Conservation (phyloP, 37 sponge, comb jelly and placozoan species). For the Hexactinellida sp. region DNA sequence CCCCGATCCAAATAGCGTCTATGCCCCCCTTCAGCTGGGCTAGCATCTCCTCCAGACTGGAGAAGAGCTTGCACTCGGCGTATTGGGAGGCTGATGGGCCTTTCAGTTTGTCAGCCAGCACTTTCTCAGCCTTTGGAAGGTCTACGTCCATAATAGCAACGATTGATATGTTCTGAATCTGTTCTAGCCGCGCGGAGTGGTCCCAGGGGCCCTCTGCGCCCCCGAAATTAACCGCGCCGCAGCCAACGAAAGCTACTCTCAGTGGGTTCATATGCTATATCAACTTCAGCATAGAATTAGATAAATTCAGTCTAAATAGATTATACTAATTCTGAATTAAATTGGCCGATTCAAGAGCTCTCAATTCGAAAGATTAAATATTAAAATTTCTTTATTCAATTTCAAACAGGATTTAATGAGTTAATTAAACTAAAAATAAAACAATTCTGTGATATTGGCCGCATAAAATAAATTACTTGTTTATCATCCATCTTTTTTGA, state of each 20-base stretch:
- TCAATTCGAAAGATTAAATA: too few species aligned
- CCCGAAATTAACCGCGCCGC: constrained; percentile 76
- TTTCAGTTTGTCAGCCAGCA: constrained; percentile 30
- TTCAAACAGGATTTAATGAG: too few species aligned
- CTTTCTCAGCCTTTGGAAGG: constrained; percentile 26
- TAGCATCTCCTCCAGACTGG: constrained; percentile 8
- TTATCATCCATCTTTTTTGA: too few species aligned
- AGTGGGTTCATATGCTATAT: constrained; percentile 14
- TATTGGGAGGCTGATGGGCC: constrained; percentile 33
- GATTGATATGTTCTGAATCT: constrained; percentile 37
- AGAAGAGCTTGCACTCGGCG: constrained; percentile 29
- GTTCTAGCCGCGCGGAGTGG: constrained; percentile 54
- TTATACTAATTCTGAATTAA: too few species aligned
- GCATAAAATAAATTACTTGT: too few species aligned
- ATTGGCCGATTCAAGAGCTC: too few species aligned
- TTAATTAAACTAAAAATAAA: too few species aligned
- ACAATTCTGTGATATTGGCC: too few species aligned
- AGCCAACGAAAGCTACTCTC: constrained; percentile 43
- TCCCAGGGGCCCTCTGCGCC: constrained; percentile 73
- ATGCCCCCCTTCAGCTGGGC: constrained; percentile 22
- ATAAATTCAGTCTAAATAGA: too few species aligned
- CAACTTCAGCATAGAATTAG: too few species aligned
- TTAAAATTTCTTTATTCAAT: too few species aligned
- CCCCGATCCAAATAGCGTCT: constrained; percentile 31
- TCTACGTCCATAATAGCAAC: constrained; percentile 64